A percentile compares a stretch with the other conserved stretches of the same genome.
phyloP scores from a whole-genome alignment of 2,888 invertebrate genomes.

The Ophion obscuratus region DNA sequence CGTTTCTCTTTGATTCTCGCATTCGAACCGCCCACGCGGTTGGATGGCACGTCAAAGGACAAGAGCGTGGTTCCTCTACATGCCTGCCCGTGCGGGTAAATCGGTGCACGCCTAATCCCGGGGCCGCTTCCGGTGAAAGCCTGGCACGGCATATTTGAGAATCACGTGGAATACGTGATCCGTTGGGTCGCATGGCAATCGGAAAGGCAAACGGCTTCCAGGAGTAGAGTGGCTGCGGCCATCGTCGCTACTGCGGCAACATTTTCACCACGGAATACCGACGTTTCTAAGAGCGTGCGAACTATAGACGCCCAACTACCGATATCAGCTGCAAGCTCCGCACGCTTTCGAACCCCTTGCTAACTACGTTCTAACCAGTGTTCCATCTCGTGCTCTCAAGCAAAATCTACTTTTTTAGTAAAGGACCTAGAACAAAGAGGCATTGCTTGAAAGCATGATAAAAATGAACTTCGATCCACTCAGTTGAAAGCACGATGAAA shows the following conservation, averaged over 20 bases:
- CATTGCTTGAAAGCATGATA: not conserved
- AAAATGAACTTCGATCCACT: not conserved
- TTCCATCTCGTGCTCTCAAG: not conserved
- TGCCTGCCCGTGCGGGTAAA: conserved; percentile 2
- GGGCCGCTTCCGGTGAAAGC: conserved; percentile 9
- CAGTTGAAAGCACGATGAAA: not conserved
- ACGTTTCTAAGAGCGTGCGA: conserved; percentile 15
- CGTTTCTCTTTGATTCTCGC: conserved; percentile 44
- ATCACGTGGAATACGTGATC: conserved; percentile 62
- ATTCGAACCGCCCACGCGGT: conserved; percentile 31
- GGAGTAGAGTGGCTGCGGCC: conserved; percentile 18
- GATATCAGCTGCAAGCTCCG: not conserved
- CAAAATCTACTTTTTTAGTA: not conserved
- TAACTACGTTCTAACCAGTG: not conserved
- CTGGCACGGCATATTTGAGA: conserved; percentile 29
- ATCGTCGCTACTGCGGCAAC: conserved; percentile 33
- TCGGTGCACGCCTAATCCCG: conserved; percentile 32
- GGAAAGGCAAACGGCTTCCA: conserved; percentile 41
- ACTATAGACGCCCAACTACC: conserved; percentile 9
- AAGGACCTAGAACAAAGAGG: not conserved
- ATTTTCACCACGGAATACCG: conserved; percentile 47
- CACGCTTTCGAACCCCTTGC: conserved; percentile 7
- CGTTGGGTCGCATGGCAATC: conserved; percentile 38
- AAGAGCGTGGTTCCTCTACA: conserved; percentile 5
- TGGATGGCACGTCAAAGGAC: conserved; percentile 53